Evolutionary conservation across 92 coral and sea anemone genomes (phyloP), one percentile per base, ranked within the genome.

Genomic region (Umimayanthus chanpuru): DNA sequence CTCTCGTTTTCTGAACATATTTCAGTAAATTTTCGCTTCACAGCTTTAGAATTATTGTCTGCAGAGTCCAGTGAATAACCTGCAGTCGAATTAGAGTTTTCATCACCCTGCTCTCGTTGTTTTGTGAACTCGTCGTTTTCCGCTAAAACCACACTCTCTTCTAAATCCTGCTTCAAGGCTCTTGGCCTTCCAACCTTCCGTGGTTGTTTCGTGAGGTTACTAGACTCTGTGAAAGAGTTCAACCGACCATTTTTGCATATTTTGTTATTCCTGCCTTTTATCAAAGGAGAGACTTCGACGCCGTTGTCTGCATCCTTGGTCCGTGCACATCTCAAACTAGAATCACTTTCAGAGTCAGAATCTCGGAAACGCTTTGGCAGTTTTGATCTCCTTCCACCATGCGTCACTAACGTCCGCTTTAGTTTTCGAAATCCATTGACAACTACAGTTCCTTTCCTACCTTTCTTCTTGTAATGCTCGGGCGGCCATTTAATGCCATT

Each of bases 401-500:
- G 95, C 70, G 99, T 95, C 41, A 92, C 96, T 85, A 93, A 85
- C 23, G 90, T 91, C 32, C 91, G 88, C 88, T 94, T 92, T 85
- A 89, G 72, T 88, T 85, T 86, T 77, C 94, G 94, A 93, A 94
- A 89, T 79, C 97, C 99, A 88, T 94, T 97, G 88, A 95, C 56
- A 90, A 88, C 88, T 81, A 89, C 82, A 72, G 91, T 94, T 88
- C 77, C 88, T 89, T 81, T 94, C 49, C 92, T 89, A 66, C 80
- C 88, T 80, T 67, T 94, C 97, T 97, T 91, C 78, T 90, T 92
- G 98, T 92, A 92, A 88, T 95, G 96, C 89, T 93, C 96, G 85
- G 98, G 91, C 98, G 98, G 98, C 99, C 98, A 95, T 95, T 95
- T 93, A 93, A 92, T 95, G 96, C 96, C 96, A 92, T 91, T 95